A percentile compares a stretch with the other conserved stretches of the same genome.
These are phyloP conservation scores for Archivesica marissinica DNA, from an alignment of 1,140 invertebrate species.

Conservation along the genomic window DNA sequence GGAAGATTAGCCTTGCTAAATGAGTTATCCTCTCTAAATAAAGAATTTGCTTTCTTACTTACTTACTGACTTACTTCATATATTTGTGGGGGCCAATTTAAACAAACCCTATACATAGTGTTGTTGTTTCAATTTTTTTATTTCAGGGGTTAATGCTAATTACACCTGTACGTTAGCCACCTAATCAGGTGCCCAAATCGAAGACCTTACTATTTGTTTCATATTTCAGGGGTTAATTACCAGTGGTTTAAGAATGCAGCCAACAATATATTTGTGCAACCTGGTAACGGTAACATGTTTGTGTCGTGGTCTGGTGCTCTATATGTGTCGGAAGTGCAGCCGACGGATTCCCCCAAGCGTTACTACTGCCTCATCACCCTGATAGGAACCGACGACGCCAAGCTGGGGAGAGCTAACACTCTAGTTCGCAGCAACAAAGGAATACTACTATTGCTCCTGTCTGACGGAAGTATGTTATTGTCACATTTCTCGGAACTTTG, in stretches of 20 bases:
- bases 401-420: slow-evolving; percentile 20
- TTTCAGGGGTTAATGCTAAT: too few relatives aligned
- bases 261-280: slow-evolving; percentile 21
- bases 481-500: too few relatives aligned
- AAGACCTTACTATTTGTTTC: too few relatives aligned
- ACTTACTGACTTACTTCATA: too few relatives aligned
- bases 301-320: slow-evolving; percentile 96
- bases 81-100: too few relatives aligned
- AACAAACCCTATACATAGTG: too few relatives aligned
- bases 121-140: too few relatives aligned
- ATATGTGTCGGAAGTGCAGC: slow-evolving; percentile 96
- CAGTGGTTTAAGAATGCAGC: slow-evolving; percentile 44
- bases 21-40: too few relatives aligned
- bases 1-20: too few relatives aligned
- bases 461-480: slow-evolving; percentile 9
- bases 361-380: slow-evolving; percentile 96
- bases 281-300: slow-evolving; percentile 88
- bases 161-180: too few relatives aligned
- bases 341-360: slow-evolving; percentile 92
- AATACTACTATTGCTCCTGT: neutral
- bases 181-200: too few relatives aligned
- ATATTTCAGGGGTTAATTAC: slow-evolving; percentile 29
- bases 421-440: slow-evolving; percentile 41
- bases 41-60: too few relatives aligned
- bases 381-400: neutral